A percentile compares a stretch with the other conserved stretches of the same genome.
Evolutionary conservation across 1,140 invertebrate species (phyloP).

Genomic region (Lineus longissimus): DNA sequence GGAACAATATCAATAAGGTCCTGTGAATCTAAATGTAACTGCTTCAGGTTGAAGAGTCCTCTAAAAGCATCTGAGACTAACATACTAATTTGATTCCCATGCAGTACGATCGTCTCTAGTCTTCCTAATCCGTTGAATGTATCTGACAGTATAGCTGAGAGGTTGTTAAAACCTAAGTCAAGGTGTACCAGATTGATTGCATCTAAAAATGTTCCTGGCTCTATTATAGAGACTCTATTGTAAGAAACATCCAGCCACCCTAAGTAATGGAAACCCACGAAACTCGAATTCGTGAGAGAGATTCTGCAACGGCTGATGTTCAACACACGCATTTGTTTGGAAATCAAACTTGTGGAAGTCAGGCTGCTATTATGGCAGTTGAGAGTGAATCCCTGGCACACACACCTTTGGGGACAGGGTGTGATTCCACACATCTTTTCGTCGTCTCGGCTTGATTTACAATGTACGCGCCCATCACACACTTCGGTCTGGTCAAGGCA

Average conservation of each 20-base stretch:
- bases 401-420: not conserved
- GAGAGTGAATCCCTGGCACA: not conserved
- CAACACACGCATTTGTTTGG: not conserved
- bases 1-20: not conserved
- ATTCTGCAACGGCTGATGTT: not conserved
- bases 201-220: not conserved
- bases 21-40: not conserved
- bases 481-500: not conserved
- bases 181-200: not conserved
- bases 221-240: not conserved
- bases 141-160: not conserved
- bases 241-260: not conserved
- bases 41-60: not conserved
- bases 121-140: not conserved
- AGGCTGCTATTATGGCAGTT: not conserved
- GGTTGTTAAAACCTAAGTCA: not conserved
- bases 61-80: not conserved
- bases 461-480: slow-evolving; percentile 2
- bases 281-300: not conserved
- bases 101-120: too few relatives aligned
- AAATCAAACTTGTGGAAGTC: not conserved
- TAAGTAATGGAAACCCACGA: not conserved
- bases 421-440: not conserved
- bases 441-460: not conserved
- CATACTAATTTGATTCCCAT: not conserved